phyloP scores from a whole-genome alignment of 2,888 invertebrate genomes.

The Noctua janthina region DNA sequence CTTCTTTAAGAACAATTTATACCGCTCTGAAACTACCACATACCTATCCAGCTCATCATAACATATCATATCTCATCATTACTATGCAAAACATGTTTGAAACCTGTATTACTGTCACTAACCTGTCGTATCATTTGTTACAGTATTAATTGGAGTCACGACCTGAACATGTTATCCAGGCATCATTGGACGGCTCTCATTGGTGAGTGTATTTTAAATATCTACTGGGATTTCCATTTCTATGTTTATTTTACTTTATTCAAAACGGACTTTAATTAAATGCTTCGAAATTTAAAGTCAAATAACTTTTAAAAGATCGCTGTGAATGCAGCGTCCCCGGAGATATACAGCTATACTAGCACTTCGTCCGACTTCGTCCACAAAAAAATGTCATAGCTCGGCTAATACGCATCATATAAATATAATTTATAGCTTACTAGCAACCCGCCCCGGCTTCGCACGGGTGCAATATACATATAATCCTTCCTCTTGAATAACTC shows the following conservation, averaged over 20 bases:
- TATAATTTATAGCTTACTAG: too few relatives aligned
- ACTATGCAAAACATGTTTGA: not conserved
- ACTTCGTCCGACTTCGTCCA: too few relatives aligned
- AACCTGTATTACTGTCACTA: conserved; percentile 17
- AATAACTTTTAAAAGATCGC: not conserved
- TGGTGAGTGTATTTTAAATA: conserved; percentile 74
- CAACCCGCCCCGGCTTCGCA: too few relatives aligned
- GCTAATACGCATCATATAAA: too few relatives aligned
- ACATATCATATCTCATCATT: not conserved
- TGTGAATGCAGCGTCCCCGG: not conserved
- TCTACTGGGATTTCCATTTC: not conserved
- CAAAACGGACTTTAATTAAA: conserved; percentile 11
- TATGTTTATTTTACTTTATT: not conserved
- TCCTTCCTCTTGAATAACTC: too few relatives aligned
- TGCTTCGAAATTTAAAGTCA: not conserved
- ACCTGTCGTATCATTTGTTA: conserved; percentile 69
- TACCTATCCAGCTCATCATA: not conserved
- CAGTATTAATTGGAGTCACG: conserved; percentile 67
- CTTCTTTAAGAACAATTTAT: not conserved
- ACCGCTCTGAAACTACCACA: not conserved
- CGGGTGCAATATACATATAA: too few relatives aligned
- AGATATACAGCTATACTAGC: not conserved
- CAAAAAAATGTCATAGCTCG: too few relatives aligned
- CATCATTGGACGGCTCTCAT: conserved; percentile 76
- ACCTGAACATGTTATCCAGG: conserved; percentile 75